Evolutionary conservation across 1,140 invertebrate species (phyloP), one percentile per base, ranked within the genome.

Genomic region (Hylyphantes graminicola): DNA sequence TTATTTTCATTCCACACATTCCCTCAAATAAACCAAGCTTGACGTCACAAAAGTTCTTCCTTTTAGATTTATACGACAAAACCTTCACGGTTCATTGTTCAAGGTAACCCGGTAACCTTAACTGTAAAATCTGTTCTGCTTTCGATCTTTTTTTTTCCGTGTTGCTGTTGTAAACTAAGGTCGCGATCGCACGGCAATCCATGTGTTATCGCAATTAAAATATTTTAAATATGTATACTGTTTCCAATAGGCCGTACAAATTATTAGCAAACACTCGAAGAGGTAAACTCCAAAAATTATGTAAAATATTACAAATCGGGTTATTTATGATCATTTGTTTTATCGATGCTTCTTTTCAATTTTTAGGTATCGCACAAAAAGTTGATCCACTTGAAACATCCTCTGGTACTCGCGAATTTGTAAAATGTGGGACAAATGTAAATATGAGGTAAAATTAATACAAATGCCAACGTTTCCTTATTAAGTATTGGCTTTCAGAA

Each of bases 241-340:
- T 95, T 87, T 93, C 93, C 80, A 95, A 95, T 91, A 94, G 94
- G 78, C 94, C 94, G 73, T 95, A 94, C 90, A 95, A 96, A 91
- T 94, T 95, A 88, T 94, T 95, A 86, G 94, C 94, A 72, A 95
- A 96, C 92, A 94, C 94, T 86, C 91, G 94, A 88, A 92, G 94
- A 92, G 94, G 94, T 95, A 91, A 90, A 89, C 88, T 2, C 35
- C 5, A 35, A 1, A 35, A 70, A 68, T 64, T 57, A 51, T 51
- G 59, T 57, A 1, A 15, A 35, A 21, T 19, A 8, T n/a, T 11
- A 12, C 17, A 35, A 13, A 55, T 68, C 35, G 75, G 4, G 0
- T 48, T 48, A 76, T 79, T 70, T 68, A 35, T 63, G 10, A 8
- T 13, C 19, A 63, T 53, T 64, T 67, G 35, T 64, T 53, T 7